Evolutionary conservation across 2,797 vertebrate species (phyloP).

Genomic region (Otolemur crassicaudatus): DNA sequence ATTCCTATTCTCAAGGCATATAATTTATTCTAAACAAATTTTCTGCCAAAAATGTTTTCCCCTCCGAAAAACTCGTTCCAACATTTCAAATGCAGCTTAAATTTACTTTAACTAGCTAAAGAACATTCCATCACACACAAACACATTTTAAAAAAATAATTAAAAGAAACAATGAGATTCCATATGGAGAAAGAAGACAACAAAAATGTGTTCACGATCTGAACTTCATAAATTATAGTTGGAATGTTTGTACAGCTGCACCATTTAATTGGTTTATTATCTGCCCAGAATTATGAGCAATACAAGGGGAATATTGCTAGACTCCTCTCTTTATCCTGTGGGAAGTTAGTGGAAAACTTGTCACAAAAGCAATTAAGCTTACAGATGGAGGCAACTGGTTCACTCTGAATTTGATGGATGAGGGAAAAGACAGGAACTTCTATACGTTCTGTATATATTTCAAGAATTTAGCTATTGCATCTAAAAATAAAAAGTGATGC

Average conservation of each 20-base stretch:
- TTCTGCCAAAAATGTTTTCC: slow-evolving; percentile 39
- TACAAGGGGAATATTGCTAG: slow-evolving; percentile 14
- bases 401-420: not conserved
- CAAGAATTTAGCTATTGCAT: not conserved
- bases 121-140: slow-evolving; percentile 53
- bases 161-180: slow-evolving; percentile 74
- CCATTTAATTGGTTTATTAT: slow-evolving; percentile 66
- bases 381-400: not conserved
- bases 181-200: slow-evolving; percentile 74
- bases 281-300: slow-evolving; percentile 71
- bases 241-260: slow-evolving; percentile 76
- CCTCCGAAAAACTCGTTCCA: slow-evolving; percentile 18
- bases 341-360: slow-evolving; percentile 35
- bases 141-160: slow-evolving; percentile 55
- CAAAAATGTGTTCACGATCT: slow-evolving; percentile 59
- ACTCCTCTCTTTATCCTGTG: not conserved
- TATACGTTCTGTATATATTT: not conserved
- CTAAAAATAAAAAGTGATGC: not conserved
- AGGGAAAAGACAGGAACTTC: not conserved
- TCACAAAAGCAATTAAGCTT: not conserved
- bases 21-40: slow-evolving; percentile 51
- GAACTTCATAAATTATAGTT: slow-evolving; percentile 63
- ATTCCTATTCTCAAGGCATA: not conserved
- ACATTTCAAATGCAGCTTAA: slow-evolving; percentile 60
- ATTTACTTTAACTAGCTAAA: slow-evolving; percentile 59